Conservation (phyloP, 1,140 invertebrate genomes). For the Cydia strobilella region DNA sequence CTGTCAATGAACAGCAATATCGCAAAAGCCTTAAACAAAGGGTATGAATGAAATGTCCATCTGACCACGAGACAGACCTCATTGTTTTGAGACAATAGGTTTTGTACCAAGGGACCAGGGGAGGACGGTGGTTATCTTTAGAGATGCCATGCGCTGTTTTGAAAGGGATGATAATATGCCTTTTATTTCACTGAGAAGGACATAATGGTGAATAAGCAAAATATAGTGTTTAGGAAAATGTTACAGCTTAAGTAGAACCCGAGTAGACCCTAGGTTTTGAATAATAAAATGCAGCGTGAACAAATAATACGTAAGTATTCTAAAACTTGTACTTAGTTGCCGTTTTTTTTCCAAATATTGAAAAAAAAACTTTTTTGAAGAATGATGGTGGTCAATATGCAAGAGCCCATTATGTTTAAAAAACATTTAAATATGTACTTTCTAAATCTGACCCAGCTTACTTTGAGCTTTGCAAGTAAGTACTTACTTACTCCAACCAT, state of each 20-base stretch:
- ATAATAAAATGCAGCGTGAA: no score
- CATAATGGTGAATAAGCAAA: not conserved
- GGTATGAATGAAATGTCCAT: slow-evolving; percentile 27
- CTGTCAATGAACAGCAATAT: slow-evolving; percentile 17
- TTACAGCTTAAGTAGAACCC: no score
- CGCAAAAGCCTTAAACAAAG: slow-evolving; percentile 12
- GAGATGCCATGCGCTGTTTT: not conserved
- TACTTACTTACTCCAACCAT: slow-evolving; percentile 1
- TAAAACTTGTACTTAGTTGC: no score
- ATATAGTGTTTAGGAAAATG: not conserved
- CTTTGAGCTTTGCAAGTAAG: not conserved
- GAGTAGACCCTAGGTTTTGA: no score
- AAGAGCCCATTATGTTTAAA: not conserved
- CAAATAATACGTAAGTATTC: no score
- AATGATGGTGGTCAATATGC: no score
- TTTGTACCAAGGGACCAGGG: not conserved
- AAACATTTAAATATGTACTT: not conserved
- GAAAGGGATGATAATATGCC: not conserved
- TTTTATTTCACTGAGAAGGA: not conserved
- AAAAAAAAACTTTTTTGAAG: no score
- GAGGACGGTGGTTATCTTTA: not conserved
- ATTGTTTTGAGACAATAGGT: slow-evolving; percentile 24
- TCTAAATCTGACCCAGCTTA: not conserved
- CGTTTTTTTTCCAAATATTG: no score
- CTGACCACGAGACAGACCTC: slow-evolving; percentile 15